These are phyloP conservation scores for Yponomeuta sedellus DNA, from an alignment of 2,888 invertebrate genomes.

Conservation along the genomic window DNA sequence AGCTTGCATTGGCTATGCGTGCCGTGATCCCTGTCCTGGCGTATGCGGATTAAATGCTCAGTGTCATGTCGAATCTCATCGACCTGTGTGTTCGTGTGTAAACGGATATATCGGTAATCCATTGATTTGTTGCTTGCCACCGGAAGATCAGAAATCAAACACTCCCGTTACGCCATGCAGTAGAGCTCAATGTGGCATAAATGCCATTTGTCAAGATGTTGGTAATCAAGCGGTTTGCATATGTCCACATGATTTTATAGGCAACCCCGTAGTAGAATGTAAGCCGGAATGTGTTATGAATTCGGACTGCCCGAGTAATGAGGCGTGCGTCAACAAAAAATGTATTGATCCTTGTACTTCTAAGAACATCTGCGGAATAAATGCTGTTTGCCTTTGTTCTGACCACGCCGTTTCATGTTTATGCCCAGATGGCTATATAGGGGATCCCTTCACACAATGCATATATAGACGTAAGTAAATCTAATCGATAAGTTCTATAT, in stretches of 20 bases:
- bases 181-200: constrained; percentile 86
- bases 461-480: constrained; percentile 67
- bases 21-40: constrained; percentile 88
- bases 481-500: not conserved
- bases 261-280: constrained; percentile 87
- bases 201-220: constrained; percentile 85
- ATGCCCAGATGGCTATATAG: constrained; percentile 86
- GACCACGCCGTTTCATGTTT: constrained; percentile 90
- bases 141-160: constrained; percentile 69
- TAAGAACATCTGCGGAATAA: constrained; percentile 85
- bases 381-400: constrained; percentile 86
- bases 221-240: constrained; percentile 84
- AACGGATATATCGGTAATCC: constrained; percentile 86
- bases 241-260: constrained; percentile 84
- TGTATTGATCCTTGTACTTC: constrained; percentile 84
- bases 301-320: constrained; percentile 84
- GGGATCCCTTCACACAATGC: constrained; percentile 88
- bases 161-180: constrained; percentile 77
- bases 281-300: constrained; percentile 89
- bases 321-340: constrained; percentile 85
- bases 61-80: constrained; percentile 86
- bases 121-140: constrained; percentile 81
- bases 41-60: constrained; percentile 85
- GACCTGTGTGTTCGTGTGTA: constrained; percentile 86
- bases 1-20: constrained; percentile 88